Evolutionary conservation across 2,888 invertebrate species (phyloP).

Genomic region (Hypsopygia costalis): DNA sequence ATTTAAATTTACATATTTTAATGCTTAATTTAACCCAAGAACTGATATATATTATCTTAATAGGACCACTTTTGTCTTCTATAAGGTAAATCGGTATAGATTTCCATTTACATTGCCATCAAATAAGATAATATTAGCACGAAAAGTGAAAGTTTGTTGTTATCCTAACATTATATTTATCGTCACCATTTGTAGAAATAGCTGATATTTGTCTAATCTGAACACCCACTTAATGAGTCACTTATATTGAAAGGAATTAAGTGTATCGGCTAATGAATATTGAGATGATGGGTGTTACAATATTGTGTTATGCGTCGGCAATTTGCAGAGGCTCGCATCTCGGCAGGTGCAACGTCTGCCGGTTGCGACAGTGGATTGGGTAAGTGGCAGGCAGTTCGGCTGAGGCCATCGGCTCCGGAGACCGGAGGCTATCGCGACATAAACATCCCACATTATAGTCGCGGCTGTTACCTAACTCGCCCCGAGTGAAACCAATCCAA

Average conservation of each 20-base stretch:
- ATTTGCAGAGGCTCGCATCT: slow-evolving; percentile 67
- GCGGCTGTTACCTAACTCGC: slow-evolving; percentile 56
- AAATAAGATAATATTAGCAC: slow-evolving; percentile 15
- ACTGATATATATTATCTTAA: slow-evolving; percentile 33
- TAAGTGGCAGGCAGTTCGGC: slow-evolving; percentile 54
- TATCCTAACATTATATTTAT: background rate
- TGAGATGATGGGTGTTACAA: slow-evolving; percentile 37
- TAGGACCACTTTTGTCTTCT: slow-evolving; percentile 44
- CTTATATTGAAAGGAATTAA: too few relatives aligned
- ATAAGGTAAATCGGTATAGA: slow-evolving; percentile 21
- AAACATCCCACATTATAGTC: slow-evolving; percentile 69
- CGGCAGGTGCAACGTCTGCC: slow-evolving; percentile 72
- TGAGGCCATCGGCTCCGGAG: slow-evolving; percentile 66
- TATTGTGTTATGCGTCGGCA: slow-evolving; percentile 46
- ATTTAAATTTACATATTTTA: slow-evolving; percentile 26
- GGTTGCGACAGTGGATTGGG: slow-evolving; percentile 74
- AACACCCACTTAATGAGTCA: too few relatives aligned
- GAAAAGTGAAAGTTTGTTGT: slow-evolving; percentile 35
- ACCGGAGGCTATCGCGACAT: slow-evolving; percentile 49
- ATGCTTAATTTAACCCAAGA: slow-evolving; percentile 21
- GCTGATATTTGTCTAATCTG: too few relatives aligned
- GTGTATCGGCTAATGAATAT: slow-evolving; percentile 21
- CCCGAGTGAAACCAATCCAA: slow-evolving; percentile 61
- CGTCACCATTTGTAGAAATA: too few relatives aligned
- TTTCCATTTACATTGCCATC: slow-evolving; percentile 21